phyloP scores from a whole-genome alignment of 1,140 invertebrate species.

The Camponotus floridanus region DNA sequence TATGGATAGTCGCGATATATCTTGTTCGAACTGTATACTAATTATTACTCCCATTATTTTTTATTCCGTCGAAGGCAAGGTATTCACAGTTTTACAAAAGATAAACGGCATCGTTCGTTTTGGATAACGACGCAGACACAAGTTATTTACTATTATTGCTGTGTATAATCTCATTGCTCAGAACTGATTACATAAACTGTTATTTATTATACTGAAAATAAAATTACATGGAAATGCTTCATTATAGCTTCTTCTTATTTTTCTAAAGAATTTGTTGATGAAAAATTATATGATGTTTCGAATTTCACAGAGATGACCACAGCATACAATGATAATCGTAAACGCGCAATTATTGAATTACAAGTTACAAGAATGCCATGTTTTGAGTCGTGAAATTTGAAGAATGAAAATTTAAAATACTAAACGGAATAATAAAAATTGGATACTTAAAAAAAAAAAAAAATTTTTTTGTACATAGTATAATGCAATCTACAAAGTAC shows the following conservation, averaged over 20 bases:
- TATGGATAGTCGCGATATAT: constrained; percentile 65
- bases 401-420: not conserved
- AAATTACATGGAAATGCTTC: not conserved
- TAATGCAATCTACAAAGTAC: constrained; percentile 1
- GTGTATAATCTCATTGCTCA: constrained; percentile 49
- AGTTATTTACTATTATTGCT: constrained; percentile 74
- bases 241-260: not conserved
- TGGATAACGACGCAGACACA: constrained; percentile 65
- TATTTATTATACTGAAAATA: not conserved
- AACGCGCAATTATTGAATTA: constrained; percentile 30
- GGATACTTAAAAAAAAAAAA: too few species aligned
- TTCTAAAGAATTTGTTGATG: not conserved
- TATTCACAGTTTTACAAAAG: constrained; percentile 78
- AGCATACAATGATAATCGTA: constrained; percentile 51
- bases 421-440: not conserved
- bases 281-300: constrained; percentile 23
- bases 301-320: constrained; percentile 32
- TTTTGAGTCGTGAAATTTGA: not conserved
- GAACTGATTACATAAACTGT: constrained; percentile 38
- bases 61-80: constrained; percentile 71
- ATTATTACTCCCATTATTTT: constrained; percentile 66
- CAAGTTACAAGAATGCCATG: not conserved
- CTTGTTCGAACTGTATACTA: constrained; percentile 66
- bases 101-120: constrained; percentile 68
- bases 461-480: not conserved